Base-by-base conservation (phyloP, 2,888 invertebrate genomes). In the Proisotoma minuta region DNA sequence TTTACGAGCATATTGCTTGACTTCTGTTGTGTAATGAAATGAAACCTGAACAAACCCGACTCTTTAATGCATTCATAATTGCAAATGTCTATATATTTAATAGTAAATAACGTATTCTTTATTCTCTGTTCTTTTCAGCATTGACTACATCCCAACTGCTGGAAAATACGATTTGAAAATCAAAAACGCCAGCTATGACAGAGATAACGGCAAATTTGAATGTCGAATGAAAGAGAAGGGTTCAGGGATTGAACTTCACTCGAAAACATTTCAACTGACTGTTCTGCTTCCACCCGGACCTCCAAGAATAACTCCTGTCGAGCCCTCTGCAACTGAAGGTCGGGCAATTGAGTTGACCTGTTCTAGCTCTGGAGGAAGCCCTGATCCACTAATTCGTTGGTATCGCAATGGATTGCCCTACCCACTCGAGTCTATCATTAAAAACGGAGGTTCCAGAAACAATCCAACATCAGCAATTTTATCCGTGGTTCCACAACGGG, bases 301-400 rank as follows among this genome's bases (percentile, higher is more conserved):
- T 54, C 94, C 94, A 0, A 79, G 84, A 65, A 86, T 94, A 62
- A 82, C 84, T 12, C 91, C 93, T 0, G 81, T 85, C 2, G 85
- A 85, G 66, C 88, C 90, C 22, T 84, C 86, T 39, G 90, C 89
- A 43, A 89, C 91, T 49, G 94, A 94, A 77, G 77, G 76, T 20
- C 74, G 76, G 54, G 71, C 75, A 24, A 68, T 76, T 3, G 75
- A 77, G 54, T 73, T 78, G 62, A 76, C 74, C 2, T 78, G 78
- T 78, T 87, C 89, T 73, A 91, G 89, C 75, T 81, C 84, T 51
- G 94, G 93, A 0, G 94, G 94, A 18, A 93, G 92, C 49, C 94
- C 94, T 0, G 91, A 92, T 79, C 94, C 94, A 3, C 83, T 84
- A 74, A 88, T 91, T 78, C 87, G 84, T 85, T 87, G 78, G 81